phyloP scores from a whole-genome alignment of 2,888 invertebrate species.

The Elysia crispata region DNA sequence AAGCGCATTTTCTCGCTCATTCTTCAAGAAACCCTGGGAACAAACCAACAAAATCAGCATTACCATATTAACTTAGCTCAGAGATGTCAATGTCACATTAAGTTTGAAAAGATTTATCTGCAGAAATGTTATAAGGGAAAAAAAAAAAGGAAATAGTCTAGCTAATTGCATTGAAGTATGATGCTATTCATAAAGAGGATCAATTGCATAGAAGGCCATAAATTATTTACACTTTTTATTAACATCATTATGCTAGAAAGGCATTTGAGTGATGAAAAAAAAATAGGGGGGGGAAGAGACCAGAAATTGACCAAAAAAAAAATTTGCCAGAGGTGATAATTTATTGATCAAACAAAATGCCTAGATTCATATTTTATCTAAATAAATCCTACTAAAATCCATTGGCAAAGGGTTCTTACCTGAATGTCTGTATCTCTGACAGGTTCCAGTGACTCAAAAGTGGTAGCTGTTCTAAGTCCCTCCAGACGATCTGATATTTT shows the following conservation, averaged over 20 bases:
- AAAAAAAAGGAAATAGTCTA: neutral
- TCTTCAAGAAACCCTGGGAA: conserved; percentile 90
- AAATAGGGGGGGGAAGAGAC: no score
- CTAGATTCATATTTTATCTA: neutral
- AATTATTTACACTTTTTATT: no score
- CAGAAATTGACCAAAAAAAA: no score
- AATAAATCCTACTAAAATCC: neutral
- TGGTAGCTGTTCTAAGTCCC: conserved; percentile 83
- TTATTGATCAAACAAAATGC: neutral
- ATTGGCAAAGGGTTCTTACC: conserved; percentile 62
- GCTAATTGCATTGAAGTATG: no score
- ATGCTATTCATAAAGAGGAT: no score
- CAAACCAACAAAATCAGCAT: no score
- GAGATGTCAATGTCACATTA: neutral
- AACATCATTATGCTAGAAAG: no score
- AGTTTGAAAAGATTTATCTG: neutral
- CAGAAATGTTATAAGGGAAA: neutral
- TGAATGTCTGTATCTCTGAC: conserved; percentile 93
- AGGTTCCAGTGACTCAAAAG: conserved; percentile 90
- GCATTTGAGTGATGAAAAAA: no score
- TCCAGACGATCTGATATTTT: conserved; percentile 94
- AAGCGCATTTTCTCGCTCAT: conserved; percentile 96
- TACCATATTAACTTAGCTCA: no score
- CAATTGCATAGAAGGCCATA: no score
- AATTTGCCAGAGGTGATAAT: no score